phyloP scores from a whole-genome alignment of 2,888 invertebrate species.

The Alloscopus bannaensis region DNA sequence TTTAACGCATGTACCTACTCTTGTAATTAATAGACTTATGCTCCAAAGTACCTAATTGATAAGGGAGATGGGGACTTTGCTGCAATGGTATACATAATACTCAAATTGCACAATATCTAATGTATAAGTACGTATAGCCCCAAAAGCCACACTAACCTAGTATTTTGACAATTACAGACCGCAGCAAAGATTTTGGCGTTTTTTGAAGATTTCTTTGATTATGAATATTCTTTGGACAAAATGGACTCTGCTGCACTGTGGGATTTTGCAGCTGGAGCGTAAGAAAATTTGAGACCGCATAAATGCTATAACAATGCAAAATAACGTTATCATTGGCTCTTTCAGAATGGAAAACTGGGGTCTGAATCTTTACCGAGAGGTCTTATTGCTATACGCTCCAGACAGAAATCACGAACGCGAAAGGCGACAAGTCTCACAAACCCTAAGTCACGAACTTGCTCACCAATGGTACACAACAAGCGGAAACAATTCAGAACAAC shows the following conservation, averaged over 20 bases:
- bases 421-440: slow-evolving; percentile 57
- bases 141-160: too few species aligned
- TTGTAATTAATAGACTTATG: slow-evolving; percentile 59
- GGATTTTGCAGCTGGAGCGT: slow-evolving; percentile 67
- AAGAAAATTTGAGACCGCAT: slow-evolving; percentile 17
- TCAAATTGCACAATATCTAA: too few species aligned
- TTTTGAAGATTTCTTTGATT: slow-evolving; percentile 60
- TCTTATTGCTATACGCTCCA: slow-evolving; percentile 41
- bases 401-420: slow-evolving; percentile 57
- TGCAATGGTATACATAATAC: slow-evolving; percentile 59
- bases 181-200: slow-evolving; percentile 61
- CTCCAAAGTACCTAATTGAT: slow-evolving; percentile 60
- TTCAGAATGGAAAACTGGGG: slow-evolving; percentile 67
- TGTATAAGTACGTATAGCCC: too few species aligned
- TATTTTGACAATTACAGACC: too few species aligned
- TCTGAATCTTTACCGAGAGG: slow-evolving; percentile 63
- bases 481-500: too few species aligned
- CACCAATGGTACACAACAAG: slow-evolving; percentile 82
- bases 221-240: slow-evolving; percentile 63
- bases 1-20: too few species aligned
- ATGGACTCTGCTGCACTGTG: slow-evolving; percentile 66
- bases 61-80: slow-evolving; percentile 59
- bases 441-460: slow-evolving; percentile 81
- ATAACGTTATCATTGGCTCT: slow-evolving; percentile 2
- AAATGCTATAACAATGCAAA: background rate